phyloP scores from a whole-genome alignment of 1,140 invertebrate species.

The Orius laevigatus region DNA sequence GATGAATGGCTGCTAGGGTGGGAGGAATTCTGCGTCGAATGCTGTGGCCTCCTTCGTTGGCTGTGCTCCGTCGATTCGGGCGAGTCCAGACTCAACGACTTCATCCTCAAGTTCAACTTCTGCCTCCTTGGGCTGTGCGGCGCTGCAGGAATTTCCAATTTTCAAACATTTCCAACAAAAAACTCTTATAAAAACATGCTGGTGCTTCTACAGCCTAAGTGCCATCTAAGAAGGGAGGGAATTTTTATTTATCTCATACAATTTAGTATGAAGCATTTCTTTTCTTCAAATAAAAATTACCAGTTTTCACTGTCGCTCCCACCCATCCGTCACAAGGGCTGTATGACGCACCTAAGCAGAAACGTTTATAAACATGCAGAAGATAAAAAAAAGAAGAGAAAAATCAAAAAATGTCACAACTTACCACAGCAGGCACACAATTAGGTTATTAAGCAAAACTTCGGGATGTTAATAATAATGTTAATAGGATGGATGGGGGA shows the following conservation, averaged over 20 bases:
- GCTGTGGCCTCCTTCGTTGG: conserved; percentile 48
- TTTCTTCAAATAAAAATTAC: background rate
- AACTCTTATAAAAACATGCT: background rate
- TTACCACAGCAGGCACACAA: too few relatives aligned
- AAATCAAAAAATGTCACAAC: too few relatives aligned
- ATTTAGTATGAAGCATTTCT: too few relatives aligned
- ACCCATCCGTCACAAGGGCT: conserved; percentile 10
- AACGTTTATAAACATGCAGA: background rate
- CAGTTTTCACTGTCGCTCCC: conserved; percentile 5
- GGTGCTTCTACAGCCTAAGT: conserved; percentile 7
- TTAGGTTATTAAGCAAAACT: too few relatives aligned
- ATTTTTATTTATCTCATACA: background rate
- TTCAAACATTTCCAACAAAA: background rate
- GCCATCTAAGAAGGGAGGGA: conserved; percentile 3
- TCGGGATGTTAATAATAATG: too few relatives aligned
- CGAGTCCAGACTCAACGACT: conserved; percentile 89
- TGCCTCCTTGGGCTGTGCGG: conserved; percentile 88
- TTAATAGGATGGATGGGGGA: too few relatives aligned
- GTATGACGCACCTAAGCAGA: conserved; percentile 6
- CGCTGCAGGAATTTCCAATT: conserved; percentile 35
- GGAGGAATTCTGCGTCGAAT: conserved; percentile 34
- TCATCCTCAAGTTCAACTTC: conserved; percentile 92
- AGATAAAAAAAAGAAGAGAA: background rate
- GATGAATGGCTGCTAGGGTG: conserved; percentile 34
- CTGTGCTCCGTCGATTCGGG: conserved; percentile 79